Evolutionary conservation across 2,888 invertebrate species (phyloP), one percentile per base, ranked within the genome.

Genomic region (Cerastoderma edule): DNA sequence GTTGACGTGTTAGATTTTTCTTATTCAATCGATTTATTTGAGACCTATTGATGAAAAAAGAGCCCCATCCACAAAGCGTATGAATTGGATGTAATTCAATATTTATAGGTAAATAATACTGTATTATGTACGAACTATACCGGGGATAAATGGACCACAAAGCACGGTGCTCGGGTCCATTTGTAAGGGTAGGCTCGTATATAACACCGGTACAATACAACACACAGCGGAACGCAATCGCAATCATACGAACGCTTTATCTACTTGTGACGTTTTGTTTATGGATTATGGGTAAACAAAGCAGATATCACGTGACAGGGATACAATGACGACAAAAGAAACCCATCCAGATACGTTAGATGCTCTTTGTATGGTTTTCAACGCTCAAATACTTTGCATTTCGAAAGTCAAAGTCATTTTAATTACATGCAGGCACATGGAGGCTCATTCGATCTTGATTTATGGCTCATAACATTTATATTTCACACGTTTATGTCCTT

Each of bases 81-180:
- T 60, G 39, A 39, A 60, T 60, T 35, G 39, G 60, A 22, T 60
- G 60, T 60, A 60, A 60, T 60, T 60, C 60, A 60, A 60, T 60
- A 60, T 60, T 60, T 60, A 60, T 60, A 60, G 39, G 19, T 32
- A 60, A 60, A 60, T 60, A 60, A 60, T 60, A n/a, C 35, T 60
- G 60, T 22, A 60, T 60, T 60, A 60, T 60, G 60, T 28, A 39
- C 60, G 60, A 22, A 60, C n/a, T 33, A 19, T 60, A 39, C 8
- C 6, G 39, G 60, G 60, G 60, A 60, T 39, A 27, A 60, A 60
- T 39, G 33, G 39, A 60, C 8, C 39, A 60, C 60, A 60, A 60
- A 60, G 60, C 5, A 35, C 27, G 60, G 60, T 60, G 22, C 60
- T 30, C 60, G 39, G 39, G 27, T 57, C n/a, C n/a, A n/a, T n/a